These are phyloP conservation scores for Chouioia cunea DNA, from an alignment of 2,888 invertebrate genomes.

Conservation along the genomic window DNA sequence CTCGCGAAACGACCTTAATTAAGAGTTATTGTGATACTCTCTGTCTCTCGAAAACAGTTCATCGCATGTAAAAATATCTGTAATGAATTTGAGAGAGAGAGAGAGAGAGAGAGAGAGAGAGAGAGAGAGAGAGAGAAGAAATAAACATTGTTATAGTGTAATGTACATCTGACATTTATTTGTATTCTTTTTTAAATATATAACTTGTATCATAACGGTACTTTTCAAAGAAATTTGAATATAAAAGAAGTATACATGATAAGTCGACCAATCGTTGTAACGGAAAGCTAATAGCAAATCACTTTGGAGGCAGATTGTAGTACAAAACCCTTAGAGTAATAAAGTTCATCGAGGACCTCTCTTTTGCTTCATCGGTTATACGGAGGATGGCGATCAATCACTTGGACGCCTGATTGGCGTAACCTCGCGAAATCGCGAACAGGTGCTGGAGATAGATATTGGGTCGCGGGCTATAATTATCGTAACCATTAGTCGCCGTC, in stretches of 20 bases:
- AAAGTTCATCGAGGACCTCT: not conserved
- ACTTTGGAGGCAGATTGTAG: not conserved
- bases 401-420: slow-evolving; percentile 16
- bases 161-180: too few relatives aligned
- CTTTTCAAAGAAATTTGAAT: too few relatives aligned
- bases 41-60: not conserved
- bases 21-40: slow-evolving; percentile 6
- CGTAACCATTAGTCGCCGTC: slow-evolving; percentile 64
- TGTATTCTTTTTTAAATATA: too few relatives aligned
- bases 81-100: not conserved
- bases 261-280: too few relatives aligned
- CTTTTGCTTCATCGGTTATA: too few relatives aligned
- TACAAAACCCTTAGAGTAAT: not conserved
- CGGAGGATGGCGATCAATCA: slow-evolving; percentile 17
- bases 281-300: too few relatives aligned
- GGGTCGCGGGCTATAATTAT: slow-evolving; percentile 57
- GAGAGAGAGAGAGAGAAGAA: too few relatives aligned
- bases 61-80: not conserved
- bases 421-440: slow-evolving; percentile 13
- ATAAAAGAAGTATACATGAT: too few relatives aligned
- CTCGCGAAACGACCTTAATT: not conserved
- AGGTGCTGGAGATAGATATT: slow-evolving; percentile 56
- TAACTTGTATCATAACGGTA: too few relatives aligned
- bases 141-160: too few relatives aligned
- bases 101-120: too few relatives aligned